phyloP scores from a whole-genome alignment of 2,888 invertebrate species.

The Orgyia antiqua region DNA sequence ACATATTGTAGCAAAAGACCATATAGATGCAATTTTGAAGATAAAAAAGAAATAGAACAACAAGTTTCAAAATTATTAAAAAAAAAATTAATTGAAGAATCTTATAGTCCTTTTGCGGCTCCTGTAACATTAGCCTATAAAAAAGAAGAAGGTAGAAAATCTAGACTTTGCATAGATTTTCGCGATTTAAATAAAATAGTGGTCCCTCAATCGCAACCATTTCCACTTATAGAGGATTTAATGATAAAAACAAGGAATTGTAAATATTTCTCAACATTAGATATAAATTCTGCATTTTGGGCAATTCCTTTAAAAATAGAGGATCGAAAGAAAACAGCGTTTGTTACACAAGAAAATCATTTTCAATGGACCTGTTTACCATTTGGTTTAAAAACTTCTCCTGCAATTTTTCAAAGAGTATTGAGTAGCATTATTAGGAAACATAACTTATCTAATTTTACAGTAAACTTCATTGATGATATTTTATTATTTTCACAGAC shows the following conservation, averaged over 20 bases:
- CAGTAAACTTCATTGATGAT: constrained; percentile 3
- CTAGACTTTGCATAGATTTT: too few species aligned
- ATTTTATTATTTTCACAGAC: too few species aligned
- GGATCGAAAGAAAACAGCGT: constrained; percentile 1
- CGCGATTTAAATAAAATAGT: constrained; percentile 34
- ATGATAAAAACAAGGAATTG: too few species aligned
- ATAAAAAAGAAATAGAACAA: constrained; percentile 17
- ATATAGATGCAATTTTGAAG: constrained; percentile 12
- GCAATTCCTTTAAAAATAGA: constrained; percentile 25
- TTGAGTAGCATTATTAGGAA: constrained; percentile 17
- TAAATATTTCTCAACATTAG: too few species aligned
- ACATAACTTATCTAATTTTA: constrained; percentile 1
- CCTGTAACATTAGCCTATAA: constrained; percentile 3
- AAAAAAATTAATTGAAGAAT: too few species aligned
- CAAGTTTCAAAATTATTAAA: constrained; percentile 12
- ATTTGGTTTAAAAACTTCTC: constrained; percentile 27
- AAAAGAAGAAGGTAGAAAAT: constrained; percentile 24
- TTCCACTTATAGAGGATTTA: too few species aligned
- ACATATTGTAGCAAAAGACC: constrained; percentile 7
- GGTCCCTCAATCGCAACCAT: too few species aligned
- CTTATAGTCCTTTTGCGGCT: constrained; percentile 23
- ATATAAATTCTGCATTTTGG: constrained; percentile 46
- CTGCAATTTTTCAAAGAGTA: constrained; percentile 4
- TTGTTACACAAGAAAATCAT: constrained; percentile 27
- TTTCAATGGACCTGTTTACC: constrained; percentile 32